Evolutionary conservation across 2,888 invertebrate genomes (phyloP), one percentile per base, ranked within the genome.

Genomic region (Bombylius major): DNA sequence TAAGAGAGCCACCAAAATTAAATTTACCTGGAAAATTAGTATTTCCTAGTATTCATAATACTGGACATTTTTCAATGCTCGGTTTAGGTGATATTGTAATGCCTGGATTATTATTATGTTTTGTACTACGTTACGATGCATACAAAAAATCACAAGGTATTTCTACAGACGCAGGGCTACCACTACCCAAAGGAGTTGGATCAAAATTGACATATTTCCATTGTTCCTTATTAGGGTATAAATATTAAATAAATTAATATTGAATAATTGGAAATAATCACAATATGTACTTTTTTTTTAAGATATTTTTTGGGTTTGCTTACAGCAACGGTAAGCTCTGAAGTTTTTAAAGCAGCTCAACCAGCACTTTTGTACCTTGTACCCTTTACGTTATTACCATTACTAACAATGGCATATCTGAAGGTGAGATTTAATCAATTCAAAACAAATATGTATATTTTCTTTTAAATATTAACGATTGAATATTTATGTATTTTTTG

Each of bases 331-430:
- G 93, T 97, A 63, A 96, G 95, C 65, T 94, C 95, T 51, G 97
- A 97, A 79, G 87, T 97, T 71, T 97, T 97, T 80, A 94, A 94
- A 79, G 96, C 96, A 65, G 96, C 97, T 62, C 97, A 97, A 77
- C 97, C 97, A 60, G 97, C 97, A 64, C 82, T 97, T 66, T 82
- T 97, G 58, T 97, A 97, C 79, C 83, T 97, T 69, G 97, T 97
- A 72, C 97, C 97, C 69, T 97, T 97, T 77, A 97, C 96, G 70
- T 81, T 97, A 71, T 81, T 97, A 76, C 97, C 97, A 64, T 82
- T 97, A 63, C 83, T 97, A 66, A 91, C 95, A 64, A 97, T 97
- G 96, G 97, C 97, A 63, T 97, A 97, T 76, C 82, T 97, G 65
- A 96, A 95, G 85, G 95, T 94, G 75, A 67, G 67, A 42, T 23